Conservation (phyloP, 2,113 vertebrate genomes). For the Sander lucioperca region DNA sequence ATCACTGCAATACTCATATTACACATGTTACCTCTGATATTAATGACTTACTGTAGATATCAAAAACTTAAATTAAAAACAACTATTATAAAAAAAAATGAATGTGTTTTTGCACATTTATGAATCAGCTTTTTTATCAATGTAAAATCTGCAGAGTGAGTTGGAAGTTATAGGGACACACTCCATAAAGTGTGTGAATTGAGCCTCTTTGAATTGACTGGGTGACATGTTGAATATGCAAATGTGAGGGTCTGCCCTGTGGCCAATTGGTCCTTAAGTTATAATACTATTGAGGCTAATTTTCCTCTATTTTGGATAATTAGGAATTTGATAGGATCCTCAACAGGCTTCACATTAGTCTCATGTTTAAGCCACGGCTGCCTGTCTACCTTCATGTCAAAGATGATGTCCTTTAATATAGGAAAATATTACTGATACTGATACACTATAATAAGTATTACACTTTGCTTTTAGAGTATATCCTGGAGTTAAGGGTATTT, state of each 20-base stretch:
- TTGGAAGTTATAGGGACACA: not conserved
- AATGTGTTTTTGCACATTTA: too few relatives aligned
- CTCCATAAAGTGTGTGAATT: not conserved
- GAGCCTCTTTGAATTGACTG: slow-evolving; percentile 3
- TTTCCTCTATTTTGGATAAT: slow-evolving; percentile 36
- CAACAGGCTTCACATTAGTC: not conserved
- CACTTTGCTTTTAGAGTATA: not conserved
- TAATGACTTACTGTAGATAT: not conserved
- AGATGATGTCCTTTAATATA: not conserved
- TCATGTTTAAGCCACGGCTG: not conserved
- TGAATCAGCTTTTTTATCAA: too few relatives aligned
- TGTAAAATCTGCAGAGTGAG: not conserved
- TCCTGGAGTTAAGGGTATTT: not conserved
- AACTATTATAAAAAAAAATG: not conserved
- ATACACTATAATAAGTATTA: not conserved
- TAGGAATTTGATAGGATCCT: not conserved
- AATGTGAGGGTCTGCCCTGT: not conserved
- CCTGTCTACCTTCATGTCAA: not conserved
- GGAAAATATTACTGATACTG: not conserved
- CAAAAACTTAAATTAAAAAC: not conserved
- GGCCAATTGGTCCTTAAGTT: not conserved
- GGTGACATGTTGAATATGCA: slow-evolving; percentile 20
- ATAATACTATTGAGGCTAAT: not conserved
- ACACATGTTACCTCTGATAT: not conserved
- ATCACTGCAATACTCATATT: too few relatives aligned